phyloP scores from a whole-genome alignment of 92 coral and sea anemone genomes.

The Siderastrea radians region DNA sequence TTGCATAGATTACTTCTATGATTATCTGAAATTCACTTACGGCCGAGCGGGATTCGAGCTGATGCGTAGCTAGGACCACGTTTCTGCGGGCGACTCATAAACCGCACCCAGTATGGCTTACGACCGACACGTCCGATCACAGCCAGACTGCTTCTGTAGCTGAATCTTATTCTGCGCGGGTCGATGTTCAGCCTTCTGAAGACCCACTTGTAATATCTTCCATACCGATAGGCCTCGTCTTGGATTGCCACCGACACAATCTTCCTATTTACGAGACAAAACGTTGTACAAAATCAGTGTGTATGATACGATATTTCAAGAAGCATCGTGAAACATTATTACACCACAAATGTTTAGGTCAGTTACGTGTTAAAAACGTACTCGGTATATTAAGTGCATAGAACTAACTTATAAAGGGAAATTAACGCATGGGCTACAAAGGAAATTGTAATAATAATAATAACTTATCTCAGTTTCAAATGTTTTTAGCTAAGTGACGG shows the following conservation, averaged over 20 bases:
- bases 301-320: no score
- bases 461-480: no score
- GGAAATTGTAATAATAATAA: no score
- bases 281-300: no score
- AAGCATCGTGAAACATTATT: no score
- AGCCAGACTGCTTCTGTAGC: slow-evolving; percentile 34
- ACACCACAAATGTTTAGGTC: no score
- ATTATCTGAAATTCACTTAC: neutral
- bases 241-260: neutral
- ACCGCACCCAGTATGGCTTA: neutral
- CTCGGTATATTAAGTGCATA: no score
- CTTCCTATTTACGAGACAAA: neutral
- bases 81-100: neutral
- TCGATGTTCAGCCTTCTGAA: neutral
- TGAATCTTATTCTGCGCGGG: neutral
- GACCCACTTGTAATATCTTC: neutral
- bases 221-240: slow-evolving; percentile 13
- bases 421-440: no score
- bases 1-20: no score
- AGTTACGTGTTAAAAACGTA: no score
- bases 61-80: slow-evolving; percentile 7
- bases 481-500: no score
- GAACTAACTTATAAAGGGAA: no score
- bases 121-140: slow-evolving; percentile 14
- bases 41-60: neutral